Evolutionary conservation across 2,113 vertebrate species (phyloP).

Genomic region (Larimichthys crocea): DNA sequence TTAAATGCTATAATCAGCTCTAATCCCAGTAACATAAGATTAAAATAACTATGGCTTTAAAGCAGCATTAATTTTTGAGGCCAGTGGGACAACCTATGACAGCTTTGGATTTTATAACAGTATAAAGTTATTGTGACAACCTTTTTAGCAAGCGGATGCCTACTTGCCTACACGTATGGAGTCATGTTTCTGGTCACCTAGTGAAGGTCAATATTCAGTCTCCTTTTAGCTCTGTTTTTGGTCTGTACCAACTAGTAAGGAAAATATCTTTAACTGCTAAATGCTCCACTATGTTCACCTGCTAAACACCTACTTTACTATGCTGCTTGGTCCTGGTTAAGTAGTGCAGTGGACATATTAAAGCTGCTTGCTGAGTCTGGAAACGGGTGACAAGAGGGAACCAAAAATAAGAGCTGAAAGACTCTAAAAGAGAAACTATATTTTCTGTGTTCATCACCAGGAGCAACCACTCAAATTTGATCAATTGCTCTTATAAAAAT

Average conservation of each 20-base stretch:
- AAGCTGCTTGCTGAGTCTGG: not conserved
- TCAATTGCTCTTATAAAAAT: not conserved
- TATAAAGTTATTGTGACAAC: not conserved
- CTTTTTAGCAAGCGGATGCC: not conserved
- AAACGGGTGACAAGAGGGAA: not conserved
- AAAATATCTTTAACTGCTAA: not conserved
- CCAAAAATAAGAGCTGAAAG: not conserved
- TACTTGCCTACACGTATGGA: too few species aligned
- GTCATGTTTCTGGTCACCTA: not conserved
- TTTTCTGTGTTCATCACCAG: not conserved
- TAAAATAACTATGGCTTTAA: not conserved
- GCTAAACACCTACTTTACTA: not conserved
- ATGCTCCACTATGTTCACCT: not conserved
- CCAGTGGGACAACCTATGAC: not conserved
- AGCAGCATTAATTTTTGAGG: not conserved
- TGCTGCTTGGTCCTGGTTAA: not conserved
- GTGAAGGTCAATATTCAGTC: not conserved
- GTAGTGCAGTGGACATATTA: not conserved
- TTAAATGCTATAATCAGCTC: not conserved
- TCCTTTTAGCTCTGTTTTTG: not conserved
- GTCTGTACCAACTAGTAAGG: not conserved
- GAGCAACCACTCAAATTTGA: not conserved
- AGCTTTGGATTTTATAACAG: not conserved
- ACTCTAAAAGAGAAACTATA: not conserved
- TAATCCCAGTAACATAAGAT: not conserved